These are phyloP conservation scores for Lysandra coridon DNA, from an alignment of 2,888 invertebrate genomes.

Conservation along the genomic window DNA sequence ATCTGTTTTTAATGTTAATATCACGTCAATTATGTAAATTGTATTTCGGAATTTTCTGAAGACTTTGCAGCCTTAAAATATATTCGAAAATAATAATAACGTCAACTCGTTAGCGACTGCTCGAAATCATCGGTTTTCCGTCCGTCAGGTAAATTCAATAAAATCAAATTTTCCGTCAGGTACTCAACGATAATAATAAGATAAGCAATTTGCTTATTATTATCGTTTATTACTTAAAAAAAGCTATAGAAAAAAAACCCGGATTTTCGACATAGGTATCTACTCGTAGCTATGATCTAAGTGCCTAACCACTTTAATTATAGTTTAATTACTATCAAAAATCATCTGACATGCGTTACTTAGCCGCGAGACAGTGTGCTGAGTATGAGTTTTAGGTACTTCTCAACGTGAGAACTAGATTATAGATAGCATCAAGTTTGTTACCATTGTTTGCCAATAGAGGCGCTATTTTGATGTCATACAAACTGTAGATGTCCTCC, in stretches of 20 bases:
- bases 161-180: neutral
- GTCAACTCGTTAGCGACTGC: neutral
- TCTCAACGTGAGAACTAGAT: too few species aligned
- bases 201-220: too few species aligned
- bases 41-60: constrained; percentile 9
- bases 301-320: too few species aligned
- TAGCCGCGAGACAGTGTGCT: too few species aligned
- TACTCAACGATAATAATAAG: neutral
- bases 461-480: neutral
- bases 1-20: constrained; percentile 18
- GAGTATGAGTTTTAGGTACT: too few species aligned
- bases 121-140: neutral
- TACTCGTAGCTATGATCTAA: too few species aligned
- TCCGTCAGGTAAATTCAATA: neutral
- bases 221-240: too few species aligned
- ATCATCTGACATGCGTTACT: neutral
- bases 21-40: constrained; percentile 6
- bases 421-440: neutral
- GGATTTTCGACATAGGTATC: too few species aligned
- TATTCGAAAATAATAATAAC: neutral
- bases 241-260: too few species aligned
- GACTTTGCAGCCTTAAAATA: neutral
- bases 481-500: neutral
- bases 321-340: too few species aligned
- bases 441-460: neutral